Evolutionary conservation across 1,140 invertebrate species (phyloP).

Genomic region (Octopus sinensis): DNA sequence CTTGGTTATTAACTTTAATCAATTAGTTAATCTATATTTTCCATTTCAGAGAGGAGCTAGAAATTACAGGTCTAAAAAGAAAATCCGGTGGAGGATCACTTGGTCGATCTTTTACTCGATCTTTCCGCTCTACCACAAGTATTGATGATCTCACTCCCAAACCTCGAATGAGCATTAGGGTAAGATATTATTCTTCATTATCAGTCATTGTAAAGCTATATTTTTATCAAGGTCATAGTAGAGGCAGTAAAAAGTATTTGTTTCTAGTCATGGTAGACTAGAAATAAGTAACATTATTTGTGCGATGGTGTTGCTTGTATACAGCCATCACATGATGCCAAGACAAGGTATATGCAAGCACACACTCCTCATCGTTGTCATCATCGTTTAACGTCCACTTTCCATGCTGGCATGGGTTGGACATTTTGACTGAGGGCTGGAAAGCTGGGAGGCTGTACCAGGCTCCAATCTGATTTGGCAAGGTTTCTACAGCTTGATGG

Average conservation of each 20-base stretch:
- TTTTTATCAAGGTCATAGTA: background rate
- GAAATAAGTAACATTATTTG: background rate
- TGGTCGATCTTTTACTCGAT: conserved; percentile 31
- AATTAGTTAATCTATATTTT: no score
- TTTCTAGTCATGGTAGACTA: background rate
- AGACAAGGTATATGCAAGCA: background rate
- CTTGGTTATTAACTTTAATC: no score
- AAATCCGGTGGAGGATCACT: conserved; percentile 26
- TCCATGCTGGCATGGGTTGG: no score
- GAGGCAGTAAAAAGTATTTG: background rate
- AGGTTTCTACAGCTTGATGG: no score
- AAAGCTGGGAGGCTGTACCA: no score
- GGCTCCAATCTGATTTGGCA: no score
- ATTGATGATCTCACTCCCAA: conserved; percentile 28
- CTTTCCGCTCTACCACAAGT: conserved; percentile 24
- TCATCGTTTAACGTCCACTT: no score
- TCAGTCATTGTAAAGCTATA: background rate
- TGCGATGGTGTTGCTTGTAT: background rate
- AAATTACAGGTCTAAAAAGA: conserved; percentile 28
- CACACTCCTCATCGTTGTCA: background rate
- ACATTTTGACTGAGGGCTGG: no score
- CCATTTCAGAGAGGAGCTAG: conserved; percentile 30
- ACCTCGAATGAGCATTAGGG: conserved; percentile 39
- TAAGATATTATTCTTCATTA: conserved; percentile 24
- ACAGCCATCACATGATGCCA: background rate